phyloP scores from a whole-genome alignment of 2,888 invertebrate genomes.

The Blastobasis adustella region DNA sequence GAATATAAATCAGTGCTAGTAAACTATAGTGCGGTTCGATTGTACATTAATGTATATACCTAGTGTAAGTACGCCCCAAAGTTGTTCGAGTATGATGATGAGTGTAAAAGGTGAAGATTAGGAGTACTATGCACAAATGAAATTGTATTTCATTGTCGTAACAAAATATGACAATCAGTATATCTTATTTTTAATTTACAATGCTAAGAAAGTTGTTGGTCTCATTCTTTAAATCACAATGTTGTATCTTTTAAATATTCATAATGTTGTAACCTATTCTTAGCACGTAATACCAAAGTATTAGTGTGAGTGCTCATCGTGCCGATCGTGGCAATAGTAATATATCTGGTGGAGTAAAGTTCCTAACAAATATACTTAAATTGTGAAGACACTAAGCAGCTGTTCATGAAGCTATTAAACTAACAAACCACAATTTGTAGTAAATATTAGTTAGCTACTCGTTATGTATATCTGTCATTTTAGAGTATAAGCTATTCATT shows the following conservation, averaged over 20 bases:
- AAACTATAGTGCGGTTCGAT: constrained; percentile 41
- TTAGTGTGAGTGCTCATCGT: constrained; percentile 16
- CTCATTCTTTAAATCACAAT: background rate
- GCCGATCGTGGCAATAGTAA: constrained; percentile 23
- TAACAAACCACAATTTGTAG: too few species aligned
- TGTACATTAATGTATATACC: constrained; percentile 65
- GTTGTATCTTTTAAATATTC: constrained; percentile 2
- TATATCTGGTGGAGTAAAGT: constrained; percentile 43
- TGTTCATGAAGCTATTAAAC: too few species aligned
- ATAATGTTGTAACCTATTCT: constrained; percentile 3
- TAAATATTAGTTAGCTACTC: too few species aligned
- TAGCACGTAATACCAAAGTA: constrained; percentile 46
- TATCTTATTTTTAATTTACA: too few species aligned
- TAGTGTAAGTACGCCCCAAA: constrained; percentile 16
- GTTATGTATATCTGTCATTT: background rate
- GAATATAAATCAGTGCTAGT: constrained; percentile 47
- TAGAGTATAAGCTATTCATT: constrained; percentile 2
- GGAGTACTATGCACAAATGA: constrained; percentile 40
- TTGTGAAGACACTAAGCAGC: too few species aligned
- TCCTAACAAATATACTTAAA: constrained; percentile 30
- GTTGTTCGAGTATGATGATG: too few species aligned
- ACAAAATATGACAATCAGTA: too few species aligned
- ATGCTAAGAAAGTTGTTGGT: too few species aligned
- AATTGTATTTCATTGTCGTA: too few species aligned
- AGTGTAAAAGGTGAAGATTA: too few species aligned